A percentile compares a stretch with the other conserved stretches of the same genome.
phyloP scores from a whole-genome alignment of 2,113 vertebrate genomes.

The Arizona elegans region DNA sequence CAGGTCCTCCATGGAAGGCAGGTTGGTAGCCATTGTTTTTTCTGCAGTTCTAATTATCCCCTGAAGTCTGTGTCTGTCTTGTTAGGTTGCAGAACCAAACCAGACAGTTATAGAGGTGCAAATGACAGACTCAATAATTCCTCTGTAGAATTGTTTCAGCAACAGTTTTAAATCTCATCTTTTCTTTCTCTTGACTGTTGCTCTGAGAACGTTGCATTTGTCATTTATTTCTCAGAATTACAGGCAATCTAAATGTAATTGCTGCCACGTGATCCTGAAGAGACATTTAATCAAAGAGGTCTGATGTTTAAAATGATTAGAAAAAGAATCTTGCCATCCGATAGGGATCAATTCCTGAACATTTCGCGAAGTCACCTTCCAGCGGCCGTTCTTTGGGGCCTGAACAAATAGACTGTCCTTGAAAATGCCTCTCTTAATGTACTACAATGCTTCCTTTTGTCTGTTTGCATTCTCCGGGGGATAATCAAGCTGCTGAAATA shows the following conservation, averaged over 20 bases:
- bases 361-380: neutral
- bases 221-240: neutral
- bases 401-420: neutral
- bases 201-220: neutral
- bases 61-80: too few species aligned
- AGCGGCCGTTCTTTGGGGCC: neutral
- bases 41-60: too few species aligned
- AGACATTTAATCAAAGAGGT: neutral
- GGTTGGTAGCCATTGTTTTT: too few species aligned
- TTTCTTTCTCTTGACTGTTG: neutral
- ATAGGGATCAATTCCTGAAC: neutral
- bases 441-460: neutral
- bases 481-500: conserved; percentile 25
- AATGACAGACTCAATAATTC: too few species aligned
- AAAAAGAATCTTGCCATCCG: neutral
- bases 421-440: neutral
- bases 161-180: neutral
- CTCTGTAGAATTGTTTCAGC: too few species aligned
- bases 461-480: neutral
- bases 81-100: too few species aligned
- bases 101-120: too few species aligned
- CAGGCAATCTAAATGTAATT: neutral
- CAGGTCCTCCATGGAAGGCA: too few species aligned
- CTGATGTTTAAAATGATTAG: neutral
- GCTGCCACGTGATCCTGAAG: neutral